phyloP scores from a whole-genome alignment of 2,888 invertebrate genomes.

The Enchytraeus crypticus region DNA sequence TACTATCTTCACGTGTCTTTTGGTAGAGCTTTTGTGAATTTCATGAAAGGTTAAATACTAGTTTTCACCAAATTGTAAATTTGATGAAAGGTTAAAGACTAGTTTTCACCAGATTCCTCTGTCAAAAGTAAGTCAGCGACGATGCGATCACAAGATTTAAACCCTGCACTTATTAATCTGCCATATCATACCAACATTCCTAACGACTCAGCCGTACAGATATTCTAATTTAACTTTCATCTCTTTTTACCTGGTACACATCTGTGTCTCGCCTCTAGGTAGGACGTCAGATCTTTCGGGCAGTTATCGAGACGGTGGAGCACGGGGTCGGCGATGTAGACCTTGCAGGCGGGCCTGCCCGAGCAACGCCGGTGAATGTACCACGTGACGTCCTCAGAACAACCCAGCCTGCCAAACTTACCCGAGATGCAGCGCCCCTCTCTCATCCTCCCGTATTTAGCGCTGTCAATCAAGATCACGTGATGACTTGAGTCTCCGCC shows the following conservation, averaged over 20 bases:
- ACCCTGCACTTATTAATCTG: no score
- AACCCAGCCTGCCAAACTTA: slow-evolving; percentile 8
- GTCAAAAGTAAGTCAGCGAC: no score
- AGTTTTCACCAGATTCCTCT: no score
- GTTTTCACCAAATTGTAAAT: no score
- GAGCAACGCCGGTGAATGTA: slow-evolving; percentile 16
- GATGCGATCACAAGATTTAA: no score
- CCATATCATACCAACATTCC: no score
- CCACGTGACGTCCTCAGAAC: slow-evolving; percentile 9
- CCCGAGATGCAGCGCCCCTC: slow-evolving; percentile 11
- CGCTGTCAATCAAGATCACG: slow-evolving; percentile 13
- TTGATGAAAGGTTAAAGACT: no score
- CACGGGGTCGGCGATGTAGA: slow-evolving; percentile 15
- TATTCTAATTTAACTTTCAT: no score
- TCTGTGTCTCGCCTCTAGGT: slow-evolving; percentile 17
- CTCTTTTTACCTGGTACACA: slow-evolving; percentile 16
- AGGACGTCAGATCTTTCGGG: slow-evolving; percentile 19
- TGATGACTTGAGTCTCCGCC: neutral
- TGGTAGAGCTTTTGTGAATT: no score
- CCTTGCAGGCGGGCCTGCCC: slow-evolving; percentile 10
- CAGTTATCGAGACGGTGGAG: slow-evolving; percentile 16
- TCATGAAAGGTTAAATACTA: no score
- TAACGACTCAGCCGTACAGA: no score
- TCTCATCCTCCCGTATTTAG: slow-evolving; percentile 14
- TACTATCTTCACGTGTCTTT: no score